Base-by-base conservation (phyloP, 2,797 vertebrate genomes). In the Gallinago stenura region DNA sequence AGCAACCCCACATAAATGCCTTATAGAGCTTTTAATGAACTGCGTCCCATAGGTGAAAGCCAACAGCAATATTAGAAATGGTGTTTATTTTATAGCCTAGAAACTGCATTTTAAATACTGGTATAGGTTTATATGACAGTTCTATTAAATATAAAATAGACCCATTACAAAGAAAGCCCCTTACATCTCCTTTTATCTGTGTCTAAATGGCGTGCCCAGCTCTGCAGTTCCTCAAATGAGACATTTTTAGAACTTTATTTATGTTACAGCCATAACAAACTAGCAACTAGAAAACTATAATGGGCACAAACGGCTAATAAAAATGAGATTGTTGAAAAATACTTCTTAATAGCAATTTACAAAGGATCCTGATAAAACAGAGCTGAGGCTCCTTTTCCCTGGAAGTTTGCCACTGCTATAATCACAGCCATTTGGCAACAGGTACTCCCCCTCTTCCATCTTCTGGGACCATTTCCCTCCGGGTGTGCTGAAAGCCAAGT, bases 11-110 rank as follows among this genome's bases (percentile, higher is more conserved):
- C 0, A 5, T 96, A 97, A 96, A 94, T 94, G 68, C 58, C 78
- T 68, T 90, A 62, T 53, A 93, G 86, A 94, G 31, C n/a, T 95
- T 96, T 97, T 97, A 98, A 97, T 96, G 93, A 97, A 97, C 95
- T 83, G 75, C 87, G 76, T 77, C 85, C 86, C 70, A 82, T 92
- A 98, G 91, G 96, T 98, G 96, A 98, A 98, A 98, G 93, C 96
- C 96, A 98, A 97, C 93, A 93, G 97, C 75, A 98, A 98, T 98
- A 98, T 97, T 98, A 97, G 97, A 97, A 97, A 98, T 93, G 96
- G 98, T 98, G 98, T 98, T 98, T 98, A 98, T 98, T 98, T 98
- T 98, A 98, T 98, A 97, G 98, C 98, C 97, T 98, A 98, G 98
- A 98, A 98, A 97, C 95, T 98, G 96, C 97, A 97, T 98, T 98